Percentiles rank a stretch among this genome's conserved stretches.
These are phyloP conservation scores for Trinorchestia longiramus DNA, from an alignment of 1,140 invertebrate species.

Conservation along the genomic window DNA sequence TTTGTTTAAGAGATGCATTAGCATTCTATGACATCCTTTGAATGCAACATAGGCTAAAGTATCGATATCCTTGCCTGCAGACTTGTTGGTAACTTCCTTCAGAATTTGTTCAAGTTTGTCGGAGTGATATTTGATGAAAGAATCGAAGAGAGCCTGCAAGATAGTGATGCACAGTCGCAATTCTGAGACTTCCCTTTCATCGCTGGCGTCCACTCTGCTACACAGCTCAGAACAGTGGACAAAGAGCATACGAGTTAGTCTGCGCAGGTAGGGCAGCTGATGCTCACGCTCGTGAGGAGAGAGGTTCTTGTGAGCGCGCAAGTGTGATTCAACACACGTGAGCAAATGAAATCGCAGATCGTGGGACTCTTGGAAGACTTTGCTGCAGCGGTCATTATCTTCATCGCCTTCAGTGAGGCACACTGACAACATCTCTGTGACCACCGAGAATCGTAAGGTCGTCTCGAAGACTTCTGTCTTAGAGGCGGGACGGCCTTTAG, in stretches of 20 bases:
- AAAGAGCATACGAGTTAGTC: constrained; percentile 56
- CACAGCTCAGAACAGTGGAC: constrained; percentile 56
- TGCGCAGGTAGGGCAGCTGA: constrained; percentile 60
- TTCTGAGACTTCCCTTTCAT: constrained; percentile 57
- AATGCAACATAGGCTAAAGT: constrained; percentile 55
- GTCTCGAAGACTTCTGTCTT: not conserved
- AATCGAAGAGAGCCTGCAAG: constrained; percentile 57
- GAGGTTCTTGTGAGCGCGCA: constrained; percentile 56
- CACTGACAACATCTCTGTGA: not conserved
- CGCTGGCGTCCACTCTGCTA: constrained; percentile 40
- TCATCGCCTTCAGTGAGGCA: constrained; percentile 55
- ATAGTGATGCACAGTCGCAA: constrained; percentile 57
- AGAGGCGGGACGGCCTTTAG: not conserved
- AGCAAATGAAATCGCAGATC: constrained; percentile 60
- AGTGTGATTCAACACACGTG: constrained; percentile 50
- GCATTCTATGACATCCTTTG: constrained; percentile 62
- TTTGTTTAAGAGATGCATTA: constrained; percentile 58
- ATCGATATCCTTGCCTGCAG: constrained; percentile 49
- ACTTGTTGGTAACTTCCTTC: constrained; percentile 62
- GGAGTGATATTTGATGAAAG: constrained; percentile 59
- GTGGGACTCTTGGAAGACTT: not conserved
- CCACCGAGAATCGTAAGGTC: not conserved
- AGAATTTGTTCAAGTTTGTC: constrained; percentile 62
- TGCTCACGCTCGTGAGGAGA: constrained; percentile 58
- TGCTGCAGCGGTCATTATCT: not conserved